Evolutionary conservation across 2,888 invertebrate species (phyloP), one percentile per base, ranked within the genome.

Genomic region (Drepana falcataria): DNA sequence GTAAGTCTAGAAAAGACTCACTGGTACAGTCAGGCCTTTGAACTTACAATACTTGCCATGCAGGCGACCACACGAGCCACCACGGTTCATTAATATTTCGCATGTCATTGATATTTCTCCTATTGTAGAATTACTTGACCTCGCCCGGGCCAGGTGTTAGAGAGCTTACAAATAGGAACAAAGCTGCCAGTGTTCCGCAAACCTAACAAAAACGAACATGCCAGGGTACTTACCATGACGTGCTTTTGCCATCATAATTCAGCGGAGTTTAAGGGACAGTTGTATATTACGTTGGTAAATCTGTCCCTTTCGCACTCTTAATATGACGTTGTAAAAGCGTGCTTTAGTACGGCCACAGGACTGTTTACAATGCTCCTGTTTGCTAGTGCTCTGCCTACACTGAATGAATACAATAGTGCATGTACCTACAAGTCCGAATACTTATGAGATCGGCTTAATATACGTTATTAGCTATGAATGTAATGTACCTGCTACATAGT

Each of bases 401-500:
- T 54, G 55, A 51, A 55, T 48, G 51, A 53, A 37, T 49, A 49
- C 48, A 48, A 49, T 41, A 48, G 48, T 47, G 21, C 47, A 35
- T 54, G 51, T 7, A 37, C 9, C 35, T 53, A 53, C 1, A 4
- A 58, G 62, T 57, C 59, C 57, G 33, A 40, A 55, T 61, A 59
- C 56, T 54, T 53, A 55, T 51, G 61, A 58, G 61, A 72, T 64
- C 63, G 64, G 55, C 56, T 54, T 61, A 63, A 68, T 75, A 56
- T 58, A 68, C 71, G 71, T 70, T 67, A 70, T 60, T 61, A 60
- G 63, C 56, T 59, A 70, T 78, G 69, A 77, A 75, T 80, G 79
- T 71, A 69, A 77, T 69, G 57, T 59, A 76, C 68, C 58, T 61
- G 66, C 61, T 74, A 77, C 76, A 75, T 77, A 77, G 75, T 72